These are phyloP conservation scores for Maconellicoccus hirsutus DNA, from an alignment of 1,140 invertebrate species.

Conservation along the genomic window DNA sequence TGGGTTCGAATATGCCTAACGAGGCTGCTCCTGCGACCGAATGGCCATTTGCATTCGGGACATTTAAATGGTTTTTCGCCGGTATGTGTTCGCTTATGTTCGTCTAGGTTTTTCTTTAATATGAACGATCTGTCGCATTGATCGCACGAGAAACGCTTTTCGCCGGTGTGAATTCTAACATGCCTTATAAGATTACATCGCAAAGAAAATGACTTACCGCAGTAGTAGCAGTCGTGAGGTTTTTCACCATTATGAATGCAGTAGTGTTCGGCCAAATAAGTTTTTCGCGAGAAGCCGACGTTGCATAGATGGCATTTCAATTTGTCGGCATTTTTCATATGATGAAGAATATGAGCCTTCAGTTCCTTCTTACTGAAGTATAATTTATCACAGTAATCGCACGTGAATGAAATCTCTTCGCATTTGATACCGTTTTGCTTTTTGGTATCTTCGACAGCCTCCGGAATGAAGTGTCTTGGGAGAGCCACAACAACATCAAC, in stretches of 20 bases:
- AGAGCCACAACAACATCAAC: not conserved
- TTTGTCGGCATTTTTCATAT: not conserved
- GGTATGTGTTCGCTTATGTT: conserved; percentile 72
- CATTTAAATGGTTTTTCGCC: conserved; percentile 56
- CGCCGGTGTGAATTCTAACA: conserved; percentile 22
- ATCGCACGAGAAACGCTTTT: conserved; percentile 22
- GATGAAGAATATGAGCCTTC: not conserved
- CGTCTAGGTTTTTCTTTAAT: conserved; percentile 78
- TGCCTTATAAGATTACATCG: conserved; percentile 33
- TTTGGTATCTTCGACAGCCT: not conserved
- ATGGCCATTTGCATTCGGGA: conserved; percentile 32
- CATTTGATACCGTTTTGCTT: not conserved
- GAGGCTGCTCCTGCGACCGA: conserved; percentile 42
- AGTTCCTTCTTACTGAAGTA: not conserved
- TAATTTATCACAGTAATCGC: not conserved
- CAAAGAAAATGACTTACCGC: conserved; percentile 66
- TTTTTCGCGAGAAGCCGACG: not conserved
- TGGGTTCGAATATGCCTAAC: conserved; percentile 68
- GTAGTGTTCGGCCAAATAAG: conserved; percentile 19
- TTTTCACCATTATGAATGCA: conserved; percentile 59
- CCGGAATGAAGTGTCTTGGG: not conserved
- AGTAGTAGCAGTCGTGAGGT: conserved; percentile 68
- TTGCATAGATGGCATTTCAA: not conserved
- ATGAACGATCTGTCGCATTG: conserved; percentile 76
- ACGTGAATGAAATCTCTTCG: not conserved